phyloP scores from a whole-genome alignment of 2,113 vertebrate genomes.

The Thomomys bottae region DNA sequence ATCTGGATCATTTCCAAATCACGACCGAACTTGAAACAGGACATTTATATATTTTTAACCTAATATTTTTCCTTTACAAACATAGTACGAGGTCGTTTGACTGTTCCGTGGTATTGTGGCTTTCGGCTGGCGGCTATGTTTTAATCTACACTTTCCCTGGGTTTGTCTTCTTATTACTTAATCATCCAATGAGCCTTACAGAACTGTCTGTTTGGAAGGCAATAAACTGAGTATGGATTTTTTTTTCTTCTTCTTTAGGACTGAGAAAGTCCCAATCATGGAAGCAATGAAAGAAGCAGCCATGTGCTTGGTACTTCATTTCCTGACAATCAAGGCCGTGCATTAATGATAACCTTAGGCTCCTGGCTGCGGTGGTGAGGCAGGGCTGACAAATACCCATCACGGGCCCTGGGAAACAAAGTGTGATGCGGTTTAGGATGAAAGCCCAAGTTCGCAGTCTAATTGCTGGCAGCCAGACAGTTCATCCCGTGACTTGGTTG shows the following conservation, averaged over 20 bases:
- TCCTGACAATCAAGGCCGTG: conserved; percentile 75
- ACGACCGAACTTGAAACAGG: conserved; percentile 15
- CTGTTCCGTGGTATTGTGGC: conserved; percentile 4
- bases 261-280: conserved; percentile 66
- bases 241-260: conserved; percentile 57
- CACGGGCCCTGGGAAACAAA: conserved; percentile 35
- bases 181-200: conserved; percentile 57
- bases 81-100: not conserved
- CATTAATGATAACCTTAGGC: conserved; percentile 79
- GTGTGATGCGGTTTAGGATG: conserved; percentile 75
- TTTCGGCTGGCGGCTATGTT: conserved; percentile 1
- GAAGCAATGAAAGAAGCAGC: conserved; percentile 63
- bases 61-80: conserved; percentile 51
- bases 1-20: conserved; percentile 37
- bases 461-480: conserved; percentile 58
- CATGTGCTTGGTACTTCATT: conserved; percentile 70
- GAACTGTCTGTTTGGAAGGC: conserved; percentile 68
- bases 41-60: not conserved
- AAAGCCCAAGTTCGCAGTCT: conserved; percentile 68
- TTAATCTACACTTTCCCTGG: conserved; percentile 55
- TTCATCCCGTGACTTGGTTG: conserved; percentile 16
- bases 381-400: conserved; percentile 74
- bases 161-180: conserved; percentile 72
- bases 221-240: conserved; percentile 65
- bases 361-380: conserved; percentile 58